Conservation (phyloP, 2,797 vertebrate genomes). For the Glossophaga mutica region DNA sequence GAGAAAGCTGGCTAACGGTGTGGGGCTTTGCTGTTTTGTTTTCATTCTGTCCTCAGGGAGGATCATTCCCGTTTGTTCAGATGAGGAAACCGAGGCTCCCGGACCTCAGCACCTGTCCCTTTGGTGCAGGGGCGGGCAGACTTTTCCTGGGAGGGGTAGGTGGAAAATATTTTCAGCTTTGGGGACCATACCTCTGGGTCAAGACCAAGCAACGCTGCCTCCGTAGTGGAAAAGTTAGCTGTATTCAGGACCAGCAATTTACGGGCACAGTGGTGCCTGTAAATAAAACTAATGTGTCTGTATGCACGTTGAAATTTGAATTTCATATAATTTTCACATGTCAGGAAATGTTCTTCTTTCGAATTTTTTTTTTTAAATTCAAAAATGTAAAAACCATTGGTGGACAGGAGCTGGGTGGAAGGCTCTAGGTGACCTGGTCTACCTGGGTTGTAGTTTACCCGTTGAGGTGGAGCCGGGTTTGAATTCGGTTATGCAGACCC, state of each 20-base stretch:
- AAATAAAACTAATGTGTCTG: neutral
- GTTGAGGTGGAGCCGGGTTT: neutral
- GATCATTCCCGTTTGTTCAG: neutral
- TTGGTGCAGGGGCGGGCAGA: neutral
- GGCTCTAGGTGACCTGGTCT: neutral
- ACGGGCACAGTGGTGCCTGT: neutral
- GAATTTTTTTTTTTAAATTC: neutral
- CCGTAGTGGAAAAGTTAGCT: neutral
- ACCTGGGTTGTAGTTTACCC: too few species aligned
- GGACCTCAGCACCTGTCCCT: neutral
- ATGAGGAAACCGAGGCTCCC: neutral
- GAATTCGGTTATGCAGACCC: accelerated
- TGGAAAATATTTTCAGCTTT: neutral
- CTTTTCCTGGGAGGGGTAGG: neutral
- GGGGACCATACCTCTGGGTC: neutral
- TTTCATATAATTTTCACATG: neutral
- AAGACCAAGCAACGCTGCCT: neutral
- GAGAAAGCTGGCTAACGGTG: neutral
- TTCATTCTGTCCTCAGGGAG: neutral
- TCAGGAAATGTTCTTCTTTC: neutral
- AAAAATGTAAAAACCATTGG: neutral
- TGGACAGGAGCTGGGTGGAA: neutral
- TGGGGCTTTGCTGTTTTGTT: neutral
- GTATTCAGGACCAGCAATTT: neutral
- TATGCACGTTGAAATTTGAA: neutral